phyloP scores from a whole-genome alignment of 2,888 invertebrate genomes.

The Lithophane leautieri region DNA sequence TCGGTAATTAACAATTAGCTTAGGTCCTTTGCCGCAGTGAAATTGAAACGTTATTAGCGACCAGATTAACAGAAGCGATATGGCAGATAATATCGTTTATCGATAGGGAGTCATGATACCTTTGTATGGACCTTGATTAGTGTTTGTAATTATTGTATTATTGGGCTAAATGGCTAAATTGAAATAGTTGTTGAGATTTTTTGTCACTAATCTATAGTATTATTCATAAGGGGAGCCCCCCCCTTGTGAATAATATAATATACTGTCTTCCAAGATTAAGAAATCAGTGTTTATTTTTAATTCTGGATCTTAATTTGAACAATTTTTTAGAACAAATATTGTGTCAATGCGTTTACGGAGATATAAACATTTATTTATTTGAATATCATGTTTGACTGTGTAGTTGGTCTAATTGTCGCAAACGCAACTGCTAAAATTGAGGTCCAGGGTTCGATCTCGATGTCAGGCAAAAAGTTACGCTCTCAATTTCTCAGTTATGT shows the following conservation, averaged over 20 bases:
- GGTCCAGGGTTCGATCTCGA: not conserved
- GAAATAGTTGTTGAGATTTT: conserved; percentile 5
- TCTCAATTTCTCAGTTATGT: not conserved
- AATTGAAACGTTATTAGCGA: conserved; percentile 47
- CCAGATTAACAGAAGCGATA: conserved; percentile 34
- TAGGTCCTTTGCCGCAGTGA: conserved; percentile 19
- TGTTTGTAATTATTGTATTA: conserved; percentile 10
- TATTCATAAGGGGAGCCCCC: not conserved
- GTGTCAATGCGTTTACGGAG: not conserved
- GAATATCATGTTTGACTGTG: not conserved
- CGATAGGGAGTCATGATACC: conserved; percentile 21
- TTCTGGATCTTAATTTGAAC: too few species aligned
- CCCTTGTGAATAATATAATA: too few species aligned
- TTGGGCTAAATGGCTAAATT: conserved; percentile 24
- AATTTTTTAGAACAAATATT: not conserved
- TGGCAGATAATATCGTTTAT: conserved; percentile 32
- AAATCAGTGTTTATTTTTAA: too few species aligned
- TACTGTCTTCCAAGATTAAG: too few species aligned
- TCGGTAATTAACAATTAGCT: conserved; percentile 39
- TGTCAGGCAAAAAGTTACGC: too few species aligned
- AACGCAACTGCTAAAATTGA: not conserved
- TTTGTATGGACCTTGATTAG: conserved; percentile 31
- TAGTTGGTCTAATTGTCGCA: not conserved
- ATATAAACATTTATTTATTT: not conserved
- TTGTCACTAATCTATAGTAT: not conserved